These are phyloP conservation scores for Drosophila ezoana DNA, from an alignment of 2,888 invertebrate genomes.

Conservation along the genomic window DNA sequence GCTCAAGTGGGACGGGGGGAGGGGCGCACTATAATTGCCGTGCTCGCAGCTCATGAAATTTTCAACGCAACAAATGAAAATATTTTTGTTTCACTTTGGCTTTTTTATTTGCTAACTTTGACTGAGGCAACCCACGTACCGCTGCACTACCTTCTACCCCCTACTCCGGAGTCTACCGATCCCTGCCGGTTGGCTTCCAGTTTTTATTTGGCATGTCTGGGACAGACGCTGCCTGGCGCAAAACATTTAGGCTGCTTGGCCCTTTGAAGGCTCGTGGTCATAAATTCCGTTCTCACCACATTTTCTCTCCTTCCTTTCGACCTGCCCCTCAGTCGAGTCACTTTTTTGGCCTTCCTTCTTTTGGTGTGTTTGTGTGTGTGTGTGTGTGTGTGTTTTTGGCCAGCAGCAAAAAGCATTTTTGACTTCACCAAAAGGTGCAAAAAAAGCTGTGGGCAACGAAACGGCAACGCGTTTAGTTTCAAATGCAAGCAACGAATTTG, in stretches of 20 bases:
- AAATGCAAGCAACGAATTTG: constrained; percentile 10
- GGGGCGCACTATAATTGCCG: constrained; percentile 66
- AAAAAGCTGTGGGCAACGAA: constrained; percentile 46
- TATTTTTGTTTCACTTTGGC: constrained; percentile 33
- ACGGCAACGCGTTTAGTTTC: constrained; percentile 9
- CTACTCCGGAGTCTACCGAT: neutral
- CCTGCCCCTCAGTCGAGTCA: constrained; percentile 3
- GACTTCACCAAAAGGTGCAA: constrained; percentile 54
- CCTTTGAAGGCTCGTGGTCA: constrained; percentile 79
- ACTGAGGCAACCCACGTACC: constrained; percentile 4
- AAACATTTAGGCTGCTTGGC: constrained; percentile 69
- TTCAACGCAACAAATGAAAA: constrained; percentile 75
- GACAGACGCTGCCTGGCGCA: constrained; percentile 41
- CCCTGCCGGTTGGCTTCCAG: constrained; percentile 31
- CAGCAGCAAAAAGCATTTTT: constrained; percentile 56
- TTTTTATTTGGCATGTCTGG: constrained; percentile 55
- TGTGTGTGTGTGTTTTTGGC: constrained; percentile 30
- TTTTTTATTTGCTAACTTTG: constrained; percentile 27
- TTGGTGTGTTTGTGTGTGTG: constrained; percentile 15
- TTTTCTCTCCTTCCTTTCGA: constrained; percentile 44
- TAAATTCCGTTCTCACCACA: constrained; percentile 82
- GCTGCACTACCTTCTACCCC: neutral
- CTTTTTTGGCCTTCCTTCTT: constrained; percentile 14
- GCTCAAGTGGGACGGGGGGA: neutral
- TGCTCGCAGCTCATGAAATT: constrained; percentile 66